phyloP scores from a whole-genome alignment of 1,140 invertebrate species.

The Linepithema humile region DNA sequence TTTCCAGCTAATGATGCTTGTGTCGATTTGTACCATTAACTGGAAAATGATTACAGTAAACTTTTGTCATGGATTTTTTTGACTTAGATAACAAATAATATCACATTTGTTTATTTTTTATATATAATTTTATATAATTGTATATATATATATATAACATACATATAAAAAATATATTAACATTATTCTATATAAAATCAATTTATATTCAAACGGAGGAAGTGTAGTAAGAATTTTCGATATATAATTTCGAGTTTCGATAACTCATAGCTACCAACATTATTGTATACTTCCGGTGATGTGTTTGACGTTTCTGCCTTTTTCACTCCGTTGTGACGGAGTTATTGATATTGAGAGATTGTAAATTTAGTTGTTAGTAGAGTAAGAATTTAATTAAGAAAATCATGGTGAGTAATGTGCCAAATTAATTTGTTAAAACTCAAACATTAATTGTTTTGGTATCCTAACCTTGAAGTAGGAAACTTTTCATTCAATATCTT shows the following conservation, averaged over 20 bases:
- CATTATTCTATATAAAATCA: no score
- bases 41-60: no score
- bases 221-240: no score
- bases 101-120: no score
- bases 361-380: slow-evolving; percentile 9
- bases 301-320: slow-evolving; percentile 65
- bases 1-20: no score
- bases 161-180: no score
- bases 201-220: no score
- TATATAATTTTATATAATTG: no score
- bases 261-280: slow-evolving; percentile 11
- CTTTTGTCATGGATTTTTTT: no score
- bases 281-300: slow-evolving; percentile 16
- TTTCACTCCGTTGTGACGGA: slow-evolving; percentile 10
- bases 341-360: slow-evolving; percentile 35
- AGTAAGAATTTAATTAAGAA: slow-evolving; percentile 38
- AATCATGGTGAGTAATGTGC: slow-evolving; percentile 61
- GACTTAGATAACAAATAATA: no score
- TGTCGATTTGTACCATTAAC: no score
- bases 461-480: slow-evolving; percentile 42
- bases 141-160: no score
- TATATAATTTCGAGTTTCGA: background rate
- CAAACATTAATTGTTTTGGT: background rate
- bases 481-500: background rate
- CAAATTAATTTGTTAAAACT: background rate